These are phyloP conservation scores for Cydia splendana DNA, from an alignment of 1,140 invertebrate species.

Conservation along the genomic window DNA sequence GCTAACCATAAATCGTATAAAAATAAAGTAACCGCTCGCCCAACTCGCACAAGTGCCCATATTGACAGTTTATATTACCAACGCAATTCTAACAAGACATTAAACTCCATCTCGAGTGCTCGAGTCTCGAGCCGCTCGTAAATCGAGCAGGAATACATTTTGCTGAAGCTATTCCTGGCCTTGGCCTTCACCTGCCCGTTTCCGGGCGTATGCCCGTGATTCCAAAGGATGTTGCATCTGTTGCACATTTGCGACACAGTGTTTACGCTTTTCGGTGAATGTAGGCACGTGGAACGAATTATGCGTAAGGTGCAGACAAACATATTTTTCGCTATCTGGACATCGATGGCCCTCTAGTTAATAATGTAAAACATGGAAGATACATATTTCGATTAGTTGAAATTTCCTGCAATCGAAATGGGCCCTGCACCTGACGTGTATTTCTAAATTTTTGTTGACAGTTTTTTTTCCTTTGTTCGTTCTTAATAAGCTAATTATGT, in stretches of 20 bases:
- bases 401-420: too few species aligned
- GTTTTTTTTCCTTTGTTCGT: too few species aligned
- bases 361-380: too few species aligned
- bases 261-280: neutral
- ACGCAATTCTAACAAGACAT: neutral
- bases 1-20: slow-evolving; percentile 1
- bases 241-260: neutral
- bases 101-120: slow-evolving; percentile 5
- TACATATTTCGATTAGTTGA: too few species aligned
- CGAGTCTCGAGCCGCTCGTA: neutral
- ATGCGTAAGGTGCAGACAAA: too few species aligned
- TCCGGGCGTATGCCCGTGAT: neutral
- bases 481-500: too few species aligned
- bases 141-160: neutral
- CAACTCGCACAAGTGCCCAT: neutral
- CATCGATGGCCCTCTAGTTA: too few species aligned
- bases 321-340: too few species aligned
- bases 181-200: slow-evolving; percentile 7
- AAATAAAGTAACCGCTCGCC: neutral
- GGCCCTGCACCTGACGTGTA: too few species aligned
- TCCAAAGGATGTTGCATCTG: neutral
- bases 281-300: neutral
- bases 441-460: too few species aligned
- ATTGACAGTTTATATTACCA: neutral
- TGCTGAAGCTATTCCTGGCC: neutral